These are phyloP conservation scores for Chinchilla lanigera DNA, from an alignment of 2,113 vertebrate species.

Conservation along the genomic window DNA sequence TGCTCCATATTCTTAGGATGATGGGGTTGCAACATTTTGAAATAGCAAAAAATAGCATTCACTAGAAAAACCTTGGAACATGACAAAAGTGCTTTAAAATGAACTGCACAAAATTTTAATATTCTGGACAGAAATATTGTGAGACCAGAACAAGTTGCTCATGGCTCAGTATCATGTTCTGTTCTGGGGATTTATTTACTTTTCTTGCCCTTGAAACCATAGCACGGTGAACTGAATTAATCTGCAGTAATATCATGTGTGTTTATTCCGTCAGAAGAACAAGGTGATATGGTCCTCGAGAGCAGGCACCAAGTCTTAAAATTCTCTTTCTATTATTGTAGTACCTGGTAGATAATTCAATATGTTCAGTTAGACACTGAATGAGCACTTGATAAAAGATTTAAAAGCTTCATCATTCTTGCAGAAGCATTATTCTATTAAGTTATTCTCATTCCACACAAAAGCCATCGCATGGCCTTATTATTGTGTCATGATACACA, in stretches of 20 bases:
- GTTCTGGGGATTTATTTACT: conserved; percentile 5
- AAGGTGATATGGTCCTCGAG: neutral
- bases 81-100: conserved; percentile 25
- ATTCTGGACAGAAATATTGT: conserved; percentile 7
- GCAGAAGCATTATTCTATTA: neutral
- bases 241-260: neutral
- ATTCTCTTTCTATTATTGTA: neutral
- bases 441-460: neutral
- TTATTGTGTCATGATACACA: neutral
- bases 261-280: neutral
- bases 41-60: conserved; percentile 13
- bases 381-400: neutral
- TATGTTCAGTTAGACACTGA: neutral
- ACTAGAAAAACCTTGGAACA: conserved; percentile 33
- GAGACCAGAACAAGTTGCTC: neutral
- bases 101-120: conserved; percentile 18
- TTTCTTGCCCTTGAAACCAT: neutral
- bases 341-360: neutral
- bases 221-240: neutral
- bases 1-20: conserved; percentile 8
- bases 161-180: neutral
- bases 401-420: conserved; percentile 10
- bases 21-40: conserved; percentile 45
- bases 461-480: neutral
- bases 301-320: neutral